Conservation (phyloP, 2,797 vertebrate species). For the Danio choprae region DNA sequence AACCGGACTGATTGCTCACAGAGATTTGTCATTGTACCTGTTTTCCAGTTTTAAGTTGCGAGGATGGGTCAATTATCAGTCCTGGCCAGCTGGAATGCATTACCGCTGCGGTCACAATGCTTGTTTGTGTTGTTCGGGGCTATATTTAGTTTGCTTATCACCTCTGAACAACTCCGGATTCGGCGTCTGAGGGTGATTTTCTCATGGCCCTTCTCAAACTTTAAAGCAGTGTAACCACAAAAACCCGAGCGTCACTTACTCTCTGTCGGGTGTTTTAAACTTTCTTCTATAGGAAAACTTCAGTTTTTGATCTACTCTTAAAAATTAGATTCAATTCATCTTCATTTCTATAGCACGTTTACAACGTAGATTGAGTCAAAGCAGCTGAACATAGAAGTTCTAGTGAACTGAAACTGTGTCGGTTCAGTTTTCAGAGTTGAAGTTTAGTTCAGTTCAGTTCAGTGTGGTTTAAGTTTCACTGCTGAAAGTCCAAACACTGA, state of each 20-base stretch:
- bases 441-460: too few species aligned
- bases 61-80: slow-evolving; percentile 42
- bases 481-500: too few species aligned
- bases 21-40: slow-evolving; percentile 20
- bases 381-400: too few species aligned
- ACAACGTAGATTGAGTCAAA: too few species aligned
- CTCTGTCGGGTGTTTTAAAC: not conserved
- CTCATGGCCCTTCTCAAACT: not conserved
- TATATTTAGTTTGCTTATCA: slow-evolving; percentile 30
- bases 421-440: too few species aligned
- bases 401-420: too few species aligned
- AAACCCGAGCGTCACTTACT: not conserved
- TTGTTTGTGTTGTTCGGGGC: slow-evolving; percentile 24
- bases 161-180: slow-evolving; percentile 5
- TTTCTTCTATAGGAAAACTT: not conserved
- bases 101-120: slow-evolving; percentile 2
- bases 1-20: not conserved
- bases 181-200: not conserved
- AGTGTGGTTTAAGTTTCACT: too few species aligned
- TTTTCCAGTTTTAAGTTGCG: not conserved
- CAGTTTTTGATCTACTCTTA: too few species aligned
- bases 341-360: too few species aligned
- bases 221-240: not conserved
- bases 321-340: too few species aligned
- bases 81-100: slow-evolving; percentile 22